Base-by-base conservation (phyloP, 2,797 vertebrate genomes). In the Myripristis murdjan region DNA sequence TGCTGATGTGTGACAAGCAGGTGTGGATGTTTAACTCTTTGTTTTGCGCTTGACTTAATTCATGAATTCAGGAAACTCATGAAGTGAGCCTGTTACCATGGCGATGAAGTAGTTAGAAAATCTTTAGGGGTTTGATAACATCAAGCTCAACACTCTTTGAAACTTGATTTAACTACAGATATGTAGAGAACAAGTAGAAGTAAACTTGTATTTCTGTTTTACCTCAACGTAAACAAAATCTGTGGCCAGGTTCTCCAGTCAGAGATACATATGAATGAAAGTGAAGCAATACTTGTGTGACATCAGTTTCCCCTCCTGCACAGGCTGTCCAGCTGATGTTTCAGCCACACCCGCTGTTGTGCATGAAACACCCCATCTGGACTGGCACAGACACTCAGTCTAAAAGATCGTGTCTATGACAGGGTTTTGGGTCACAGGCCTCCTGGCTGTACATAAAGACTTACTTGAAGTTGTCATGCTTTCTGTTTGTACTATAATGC, bases 391-490 rank as follows among this genome's bases (percentile, higher is more conserved):
- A 77, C 58, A 66, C 87, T 79, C 75, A 86, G 73, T 71, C 72
- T 77, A 57, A 69, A 80, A 75, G 65, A 83, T 48, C 60, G 60
- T 73, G 53, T 88, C 75, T 79, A 71, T 78, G 77, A 70, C 77
- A 77, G 53, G 26, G 26, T 28, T 69, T 57, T 66, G 51, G 70
- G 78, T 78, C 54, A 48, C 51, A 59, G 73, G 70, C 78, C 80
- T 70, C 65, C 73, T 65, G 82, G 60, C 81, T 92, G 88, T 91
- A 91, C 76, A 93, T 92, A 93, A 71, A 87, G 84, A 90, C 82
- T 76, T 94, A 94, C 94, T 94, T 94, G 91, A 93, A 92, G 78
- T 90, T 75, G 62, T 82, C 81, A 85, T 85, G 80, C 77, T 83
- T 90, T 90, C 85, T 81, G 73, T 93, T 91, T 92, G 83, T 91